Evolutionary conservation across 2,888 invertebrate species (phyloP), one percentile per base, ranked within the genome.

Genomic region (Cinara cedri): DNA sequence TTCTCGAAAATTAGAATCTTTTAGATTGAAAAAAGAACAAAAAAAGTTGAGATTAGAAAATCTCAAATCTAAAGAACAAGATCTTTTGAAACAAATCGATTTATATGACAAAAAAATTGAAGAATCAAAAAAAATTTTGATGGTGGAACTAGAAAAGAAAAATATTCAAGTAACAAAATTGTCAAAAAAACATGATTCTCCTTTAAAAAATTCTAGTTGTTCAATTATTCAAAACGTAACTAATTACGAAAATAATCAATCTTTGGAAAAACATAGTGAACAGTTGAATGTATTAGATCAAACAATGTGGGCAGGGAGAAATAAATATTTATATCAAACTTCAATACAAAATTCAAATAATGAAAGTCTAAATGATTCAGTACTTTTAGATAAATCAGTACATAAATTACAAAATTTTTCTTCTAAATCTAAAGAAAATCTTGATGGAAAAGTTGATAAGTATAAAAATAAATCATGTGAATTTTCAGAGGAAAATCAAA

Each of bases 61-160:
- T 62, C 68, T 78, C 14, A 78, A 70, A 62, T 68, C 60, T 70
- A 78, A 70, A 70, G 78, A 78, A 13, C 57, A 70, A 78, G 57
- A 78, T 16, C 68, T 78, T 60, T 60, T 78, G 9, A 78, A 60
- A 78, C 49, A 70, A 16, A 78, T 78, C 21, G 51, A 78, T 3
- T 21, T 78, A 51, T 78, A 78, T 10, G 68, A 78, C 4, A 78
- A 62, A 24, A 57, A 78, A 70, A 78, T 78, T 70, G 78, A 78
- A 70, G 57, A 78, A 57, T 70, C 68, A 24, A 78, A 51, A 62
- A 60, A 51, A 51, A 70, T 46, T 60, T 70, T 78, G n/a, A 16
- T 60, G 16, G 51, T 60, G 16, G 78, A 78, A 60, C 19, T 60
- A 42, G 42, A 70, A 14, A 78, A 57, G 42, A 78, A 70, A 49